Evolutionary conservation across 2,888 invertebrate species (phyloP), one percentile per base, ranked within the genome.

Genomic region (Andrena bicolor): DNA sequence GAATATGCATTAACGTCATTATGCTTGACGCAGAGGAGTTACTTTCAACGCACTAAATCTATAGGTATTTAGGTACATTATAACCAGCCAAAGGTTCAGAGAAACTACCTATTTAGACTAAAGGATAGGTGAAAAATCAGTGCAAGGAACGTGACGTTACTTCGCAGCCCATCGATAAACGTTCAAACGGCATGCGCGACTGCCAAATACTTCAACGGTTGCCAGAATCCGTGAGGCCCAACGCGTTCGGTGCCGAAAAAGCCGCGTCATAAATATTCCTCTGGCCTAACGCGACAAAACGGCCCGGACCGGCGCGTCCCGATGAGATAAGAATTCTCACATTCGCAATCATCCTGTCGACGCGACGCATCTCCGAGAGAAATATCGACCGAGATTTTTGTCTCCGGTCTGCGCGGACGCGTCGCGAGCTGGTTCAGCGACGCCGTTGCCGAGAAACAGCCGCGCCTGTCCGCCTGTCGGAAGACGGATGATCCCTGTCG

Each of bases 401-500:
- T 83, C 83, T 72, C 51, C n/a, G 66, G 41, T 23, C 35, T 41
- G 72, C 61, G 66, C 60, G 65, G 66, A 66, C 75, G 84, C 80
- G 70, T 75, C 63, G 70, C 60, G 60, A 64, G 78, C 65, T 75
- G 75, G 68, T 75, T 78, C 73, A 32, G 56, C 48, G 74, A 69
- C 78, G 80, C 28, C 80, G 60, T 65, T 73, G 64, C 61, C 53
- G 71, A 66, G 72, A 72, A 68, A 73, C 69, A 32, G 58, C 61
- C 78, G 69, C 71, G 75, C 69, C 80, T 82, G 84, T 84, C 76
- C 73, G 86, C 69, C 87, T 82, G 82, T 87, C 84, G 80, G 76
- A 84, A 88, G 87, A 88, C 86, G 88, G 63, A 88, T 83, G 88
- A 81, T 84, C 82, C 64, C 63, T 58, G 86, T 49, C 85, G 86